These are phyloP conservation scores for Sigmodon hispidus DNA, from an alignment of 2,113 vertebrate genomes.

Conservation along the genomic window DNA sequence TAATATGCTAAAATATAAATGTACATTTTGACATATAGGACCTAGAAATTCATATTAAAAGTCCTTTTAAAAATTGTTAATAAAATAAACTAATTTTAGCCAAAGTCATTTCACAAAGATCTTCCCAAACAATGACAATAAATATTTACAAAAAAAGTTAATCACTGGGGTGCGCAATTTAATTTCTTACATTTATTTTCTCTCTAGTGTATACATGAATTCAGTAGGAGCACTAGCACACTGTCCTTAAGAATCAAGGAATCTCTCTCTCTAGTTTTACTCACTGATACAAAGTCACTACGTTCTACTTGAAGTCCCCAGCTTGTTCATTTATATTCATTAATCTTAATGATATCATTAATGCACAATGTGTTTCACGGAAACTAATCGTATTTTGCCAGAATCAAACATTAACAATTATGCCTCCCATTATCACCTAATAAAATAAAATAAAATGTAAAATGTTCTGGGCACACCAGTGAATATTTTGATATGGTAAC, in stretches of 20 bases:
- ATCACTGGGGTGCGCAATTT: constrained; percentile 4
- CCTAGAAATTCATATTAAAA: not conserved
- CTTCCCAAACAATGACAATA: constrained; percentile 18
- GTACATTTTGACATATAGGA: not conserved
- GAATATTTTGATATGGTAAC: constrained; percentile 65
- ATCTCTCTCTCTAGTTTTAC: constrained; percentile 59
- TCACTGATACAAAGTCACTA: constrained; percentile 62
- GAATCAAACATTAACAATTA: constrained; percentile 76
- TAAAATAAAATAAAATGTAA: constrained; percentile 74
- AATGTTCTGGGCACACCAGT: constrained; percentile 60
- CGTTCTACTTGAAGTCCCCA: constrained; percentile 71
- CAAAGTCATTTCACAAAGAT: constrained; percentile 37
- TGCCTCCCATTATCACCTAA: constrained; percentile 72
- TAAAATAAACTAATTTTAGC: constrained; percentile 14
- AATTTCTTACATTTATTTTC: constrained; percentile 51
- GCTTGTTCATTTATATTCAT: constrained; percentile 79
- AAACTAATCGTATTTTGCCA: constrained; percentile 79
- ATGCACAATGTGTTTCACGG: constrained; percentile 71
- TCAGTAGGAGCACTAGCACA: not conserved
- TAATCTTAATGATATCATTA: constrained; percentile 84
- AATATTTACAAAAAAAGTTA: constrained; percentile 8
- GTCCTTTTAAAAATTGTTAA: constrained; percentile 25
- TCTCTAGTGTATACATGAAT: not conserved
- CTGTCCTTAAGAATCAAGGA: constrained; percentile 52
- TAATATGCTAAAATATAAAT: constrained; percentile 19